These are phyloP conservation scores for Trachops cirrhosus DNA, from an alignment of 2,797 vertebrate species.

Conservation along the genomic window DNA sequence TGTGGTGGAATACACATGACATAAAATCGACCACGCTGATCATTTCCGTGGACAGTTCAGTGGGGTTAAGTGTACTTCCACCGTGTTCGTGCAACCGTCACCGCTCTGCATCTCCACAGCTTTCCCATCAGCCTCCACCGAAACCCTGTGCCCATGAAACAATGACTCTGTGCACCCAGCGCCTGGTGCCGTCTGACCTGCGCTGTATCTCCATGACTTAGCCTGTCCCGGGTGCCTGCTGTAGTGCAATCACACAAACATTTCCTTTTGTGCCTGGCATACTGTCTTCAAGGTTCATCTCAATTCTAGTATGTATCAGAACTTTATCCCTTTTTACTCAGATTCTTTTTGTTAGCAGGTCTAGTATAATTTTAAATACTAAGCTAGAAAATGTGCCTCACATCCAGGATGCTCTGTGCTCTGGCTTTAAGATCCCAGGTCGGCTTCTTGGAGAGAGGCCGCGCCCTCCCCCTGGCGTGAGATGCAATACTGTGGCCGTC, in stretches of 20 bases:
- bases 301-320: not conserved
- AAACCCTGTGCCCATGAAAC: not conserved
- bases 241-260: not conserved
- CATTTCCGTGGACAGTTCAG: not conserved
- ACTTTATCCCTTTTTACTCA: not conserved
- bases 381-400: not conserved
- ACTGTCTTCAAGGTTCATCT: not conserved
- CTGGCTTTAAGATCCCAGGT: not conserved
- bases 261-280: not conserved
- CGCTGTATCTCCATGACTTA: not conserved
- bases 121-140: not conserved
- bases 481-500: fast-evolving
- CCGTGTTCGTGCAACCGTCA: not conserved
- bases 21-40: not conserved
- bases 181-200: not conserved
- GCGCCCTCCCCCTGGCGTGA: not conserved
- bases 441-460: not conserved
- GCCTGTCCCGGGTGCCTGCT: not conserved
- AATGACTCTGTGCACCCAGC: not conserved
- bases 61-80: not conserved
- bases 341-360: not conserved
- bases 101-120: not conserved
- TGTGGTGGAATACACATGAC: not conserved
- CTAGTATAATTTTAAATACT: not conserved
- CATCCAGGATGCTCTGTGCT: not conserved